Evolutionary conservation across 2,888 invertebrate species (phyloP), one percentile per base, ranked within the genome.

Genomic region (Aporophyla lueneburgensis): DNA sequence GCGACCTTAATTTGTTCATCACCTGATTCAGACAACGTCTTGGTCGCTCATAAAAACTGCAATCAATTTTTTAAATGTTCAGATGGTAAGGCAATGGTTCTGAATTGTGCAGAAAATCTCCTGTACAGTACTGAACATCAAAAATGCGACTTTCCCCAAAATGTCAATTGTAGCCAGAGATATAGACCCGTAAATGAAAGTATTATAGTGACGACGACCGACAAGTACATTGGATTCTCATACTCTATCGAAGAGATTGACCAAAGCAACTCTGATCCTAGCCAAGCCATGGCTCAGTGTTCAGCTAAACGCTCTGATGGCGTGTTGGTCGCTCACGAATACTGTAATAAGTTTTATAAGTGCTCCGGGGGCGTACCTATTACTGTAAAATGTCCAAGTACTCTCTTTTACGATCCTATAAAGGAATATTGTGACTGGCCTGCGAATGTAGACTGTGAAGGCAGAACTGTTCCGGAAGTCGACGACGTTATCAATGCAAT

Each of bases 41-140:
- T 92, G 1, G 81, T 93, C 0, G 90, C 90, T 14, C 90, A 92
- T 62, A 90, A 92, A 72, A 87, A 89, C 58, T 93, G 93, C 75
- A 89, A 92, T 59, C 79, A 91, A 73, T 93, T 92, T 78, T 91
- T 91, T 76, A 87, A 87, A 27, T 93, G 93, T 51, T 74, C 53
- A 10, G 21, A 80, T 12, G 91, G 92, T 4, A 67, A 46, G 9
- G 86, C 91, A 0, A 81, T 92, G 6, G 78, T 78, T 0, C 14
- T 87, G 0, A 71, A 61, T 5, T 93, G 93, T 75, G 78, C 83
- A 21, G 14, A 24, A 14, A 77, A 70, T 43, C 87, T 91, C 0
- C 27, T 91, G 1, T 94, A 87, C 59, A 89, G 91, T 61, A 88
- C 89, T 0, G 40, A 74, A 2, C 88, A 46, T 5, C 86, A 91